Evolutionary conservation across 2,113 vertebrate genomes (phyloP).

Genomic region (Amazona guildingii): DNA sequence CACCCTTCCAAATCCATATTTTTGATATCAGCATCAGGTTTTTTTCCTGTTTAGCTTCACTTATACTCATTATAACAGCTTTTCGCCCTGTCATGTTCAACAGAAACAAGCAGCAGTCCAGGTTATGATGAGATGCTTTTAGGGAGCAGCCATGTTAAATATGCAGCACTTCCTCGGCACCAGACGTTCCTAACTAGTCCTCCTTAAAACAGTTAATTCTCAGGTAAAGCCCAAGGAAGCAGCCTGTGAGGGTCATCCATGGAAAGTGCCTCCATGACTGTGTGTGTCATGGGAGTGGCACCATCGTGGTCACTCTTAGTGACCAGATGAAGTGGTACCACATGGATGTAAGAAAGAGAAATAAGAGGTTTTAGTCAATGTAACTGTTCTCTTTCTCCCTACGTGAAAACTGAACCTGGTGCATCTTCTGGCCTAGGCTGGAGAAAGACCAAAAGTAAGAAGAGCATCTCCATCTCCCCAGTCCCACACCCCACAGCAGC

Average conservation of each 20-base stretch:
- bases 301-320: neutral
- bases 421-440: neutral
- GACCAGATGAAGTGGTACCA: neutral
- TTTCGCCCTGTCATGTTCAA: neutral
- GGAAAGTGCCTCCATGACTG: accelerated
- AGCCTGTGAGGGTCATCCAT: neutral
- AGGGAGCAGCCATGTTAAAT: neutral
- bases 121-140: neutral
- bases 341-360: neutral
- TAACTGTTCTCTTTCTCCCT: neutral
- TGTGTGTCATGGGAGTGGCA: neutral
- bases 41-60: neutral
- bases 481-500: neutral
- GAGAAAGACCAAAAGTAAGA: neutral
- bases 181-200: neutral
- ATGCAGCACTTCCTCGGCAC: neutral
- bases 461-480: accelerated
- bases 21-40: neutral
- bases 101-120: neutral
- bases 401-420: neutral
- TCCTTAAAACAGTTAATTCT: neutral
- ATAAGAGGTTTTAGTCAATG: neutral
- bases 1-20: neutral
- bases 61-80: neutral
- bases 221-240: neutral